These are phyloP conservation scores for Caenorhabditis becei DNA, from an alignment of 2,888 invertebrate genomes.

Conservation along the genomic window DNA sequence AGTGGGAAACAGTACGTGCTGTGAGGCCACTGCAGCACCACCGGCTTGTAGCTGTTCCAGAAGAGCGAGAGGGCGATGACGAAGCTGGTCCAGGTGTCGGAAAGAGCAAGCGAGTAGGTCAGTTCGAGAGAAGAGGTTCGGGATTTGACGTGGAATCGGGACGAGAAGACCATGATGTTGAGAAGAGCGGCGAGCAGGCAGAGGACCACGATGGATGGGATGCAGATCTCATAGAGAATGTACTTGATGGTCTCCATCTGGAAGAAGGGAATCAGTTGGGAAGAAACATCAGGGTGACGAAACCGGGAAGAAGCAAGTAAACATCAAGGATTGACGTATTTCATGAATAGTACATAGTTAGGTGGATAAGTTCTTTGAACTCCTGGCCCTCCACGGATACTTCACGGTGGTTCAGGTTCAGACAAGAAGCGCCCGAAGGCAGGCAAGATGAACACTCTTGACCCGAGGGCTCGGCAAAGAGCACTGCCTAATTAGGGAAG, in stretches of 20 bases:
- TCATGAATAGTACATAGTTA: slow-evolving; percentile 12
- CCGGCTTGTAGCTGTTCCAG: slow-evolving; percentile 82
- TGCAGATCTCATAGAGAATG: slow-evolving; percentile 71
- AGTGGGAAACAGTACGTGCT: slow-evolving; percentile 75
- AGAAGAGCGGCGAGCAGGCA: slow-evolving; percentile 69
- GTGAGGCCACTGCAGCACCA: slow-evolving; percentile 69
- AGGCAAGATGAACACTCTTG: slow-evolving; percentile 21
- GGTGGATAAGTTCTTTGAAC: slow-evolving; percentile 6
- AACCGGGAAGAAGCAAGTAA: neutral
- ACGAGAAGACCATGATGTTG: slow-evolving; percentile 69
- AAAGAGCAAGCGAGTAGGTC: slow-evolving; percentile 72
- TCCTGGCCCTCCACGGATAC: neutral
- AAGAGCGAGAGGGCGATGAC: slow-evolving; percentile 83
- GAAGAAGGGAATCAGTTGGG: neutral
- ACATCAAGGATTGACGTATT: slow-evolving; percentile 12
- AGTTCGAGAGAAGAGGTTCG: slow-evolving; percentile 69
- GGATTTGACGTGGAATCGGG: slow-evolving; percentile 61
- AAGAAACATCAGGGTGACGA: neutral
- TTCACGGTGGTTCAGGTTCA: slow-evolving; percentile 1
- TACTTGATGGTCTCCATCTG: slow-evolving; percentile 47
- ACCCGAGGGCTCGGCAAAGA: slow-evolving; percentile 17
- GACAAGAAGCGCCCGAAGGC: slow-evolving; percentile 1
- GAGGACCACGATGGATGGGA: slow-evolving; percentile 65
- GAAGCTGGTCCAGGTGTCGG: slow-evolving; percentile 71
- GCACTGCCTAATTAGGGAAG: neutral